Evolutionary conservation across 2,888 invertebrate genomes (phyloP).

Genomic region (Drosophila setosimentum): DNA sequence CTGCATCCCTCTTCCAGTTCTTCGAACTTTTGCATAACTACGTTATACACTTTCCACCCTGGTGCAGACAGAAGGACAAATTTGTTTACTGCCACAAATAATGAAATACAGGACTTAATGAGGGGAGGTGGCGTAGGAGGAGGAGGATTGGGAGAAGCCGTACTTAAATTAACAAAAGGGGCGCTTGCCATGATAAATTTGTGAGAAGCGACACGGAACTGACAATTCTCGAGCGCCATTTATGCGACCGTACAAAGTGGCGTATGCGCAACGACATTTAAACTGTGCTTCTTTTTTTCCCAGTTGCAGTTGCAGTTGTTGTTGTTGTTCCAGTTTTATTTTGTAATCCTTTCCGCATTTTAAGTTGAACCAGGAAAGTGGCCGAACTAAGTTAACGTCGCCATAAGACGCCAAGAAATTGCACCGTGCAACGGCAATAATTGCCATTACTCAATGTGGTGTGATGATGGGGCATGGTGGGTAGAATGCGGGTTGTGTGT

Average conservation of each 20-base stretch:
- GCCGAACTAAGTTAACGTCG: conserved; percentile 58
- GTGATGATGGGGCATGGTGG: too few relatives aligned
- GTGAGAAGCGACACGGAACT: conserved; percentile 21
- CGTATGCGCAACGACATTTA: conserved; percentile 43
- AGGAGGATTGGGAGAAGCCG: not conserved
- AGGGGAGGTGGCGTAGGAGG: not conserved
- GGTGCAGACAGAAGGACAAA: not conserved
- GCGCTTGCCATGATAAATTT: conserved; percentile 34
- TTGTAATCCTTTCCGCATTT: conserved; percentile 63
- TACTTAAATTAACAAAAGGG: conserved; percentile 8
- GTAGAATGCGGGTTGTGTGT: too few relatives aligned
- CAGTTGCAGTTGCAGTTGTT: not conserved
- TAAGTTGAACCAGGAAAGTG: conserved; percentile 73
- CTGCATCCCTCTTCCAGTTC: not conserved
- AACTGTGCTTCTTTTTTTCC: conserved; percentile 2
- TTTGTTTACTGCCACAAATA: not conserved
- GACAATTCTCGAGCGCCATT: conserved; percentile 43
- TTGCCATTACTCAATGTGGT: conserved; percentile 70
- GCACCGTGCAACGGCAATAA: conserved; percentile 70
- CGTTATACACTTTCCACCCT: not conserved
- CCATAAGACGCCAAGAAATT: conserved; percentile 24
- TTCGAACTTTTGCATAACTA: not conserved
- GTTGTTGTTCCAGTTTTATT: not conserved
- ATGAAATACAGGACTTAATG: not conserved
- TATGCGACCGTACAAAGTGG: conserved; percentile 36